A percentile compares a stretch with the other conserved stretches of the same genome.
Evolutionary conservation across 2,797 vertebrate genomes (phyloP).

Genomic region (Mus caroli): DNA sequence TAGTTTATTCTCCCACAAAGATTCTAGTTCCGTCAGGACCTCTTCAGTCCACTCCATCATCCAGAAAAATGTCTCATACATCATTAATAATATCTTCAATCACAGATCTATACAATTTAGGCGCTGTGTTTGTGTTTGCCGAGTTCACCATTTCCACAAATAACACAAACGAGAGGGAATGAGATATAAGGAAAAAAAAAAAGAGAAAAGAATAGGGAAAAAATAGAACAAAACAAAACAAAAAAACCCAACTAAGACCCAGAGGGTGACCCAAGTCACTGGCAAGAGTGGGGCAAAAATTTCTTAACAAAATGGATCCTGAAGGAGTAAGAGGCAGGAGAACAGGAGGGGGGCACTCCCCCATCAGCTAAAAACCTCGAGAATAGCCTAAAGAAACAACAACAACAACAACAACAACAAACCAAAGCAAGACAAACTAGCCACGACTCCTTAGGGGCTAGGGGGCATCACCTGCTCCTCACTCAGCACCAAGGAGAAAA

Average conservation of each 20-base stretch:
- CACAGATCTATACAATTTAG: slow-evolving; percentile 97
- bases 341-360: slow-evolving; percentile 75
- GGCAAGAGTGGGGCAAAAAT: slow-evolving; percentile 27
- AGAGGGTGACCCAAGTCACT: slow-evolving; percentile 73
- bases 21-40: slow-evolving; percentile 98
- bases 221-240: background rate
- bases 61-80: slow-evolving; percentile 98
- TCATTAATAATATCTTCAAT: slow-evolving; percentile 99
- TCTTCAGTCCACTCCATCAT: slow-evolving; percentile 98
- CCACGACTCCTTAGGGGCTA: slow-evolving; percentile 64
- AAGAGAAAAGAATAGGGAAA: background rate
- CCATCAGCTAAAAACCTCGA: slow-evolving; percentile 74
- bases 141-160: slow-evolving; percentile 84
- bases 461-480: slow-evolving; percentile 83
- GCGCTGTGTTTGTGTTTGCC: slow-evolving; percentile 91
- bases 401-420: no score
- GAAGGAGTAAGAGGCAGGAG: slow-evolving; percentile 45
- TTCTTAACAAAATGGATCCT: slow-evolving; percentile 69
- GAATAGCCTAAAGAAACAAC: slow-evolving; percentile 66
- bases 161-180: slow-evolving; percentile 81
- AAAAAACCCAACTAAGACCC: slow-evolving; percentile 75
- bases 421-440: background rate
- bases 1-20: slow-evolving; percentile 70
- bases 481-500: slow-evolving; percentile 80
- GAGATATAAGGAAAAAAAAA: background rate